These are phyloP conservation scores for Bothrops jararaca DNA, from an alignment of 2,113 vertebrate species.

Conservation along the genomic window DNA sequence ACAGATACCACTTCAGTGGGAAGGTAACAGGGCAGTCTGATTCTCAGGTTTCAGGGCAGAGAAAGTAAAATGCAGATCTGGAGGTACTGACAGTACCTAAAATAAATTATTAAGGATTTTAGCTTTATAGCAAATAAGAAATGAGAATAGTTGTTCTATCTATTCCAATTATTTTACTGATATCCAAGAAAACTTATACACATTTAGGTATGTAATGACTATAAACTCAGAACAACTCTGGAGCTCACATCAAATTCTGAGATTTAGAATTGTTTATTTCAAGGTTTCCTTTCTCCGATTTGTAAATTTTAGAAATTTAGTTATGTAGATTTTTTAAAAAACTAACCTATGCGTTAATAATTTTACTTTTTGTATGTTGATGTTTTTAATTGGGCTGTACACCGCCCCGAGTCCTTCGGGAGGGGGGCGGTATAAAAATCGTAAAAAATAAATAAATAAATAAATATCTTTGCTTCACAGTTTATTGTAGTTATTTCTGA, in stretches of 20 bases:
- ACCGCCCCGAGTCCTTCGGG: too few relatives aligned
- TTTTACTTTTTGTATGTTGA: too few relatives aligned
- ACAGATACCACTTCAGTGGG: too few relatives aligned
- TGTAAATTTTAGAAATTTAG: not conserved
- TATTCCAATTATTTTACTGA: not conserved
- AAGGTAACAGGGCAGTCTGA: not conserved
- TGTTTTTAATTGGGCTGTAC: too few relatives aligned
- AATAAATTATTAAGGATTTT: not conserved
- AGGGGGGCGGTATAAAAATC: too few relatives aligned
- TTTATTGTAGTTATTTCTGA: not conserved
- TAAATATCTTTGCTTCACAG: too few relatives aligned
- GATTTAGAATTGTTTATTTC: not conserved
- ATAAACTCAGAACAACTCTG: not conserved
- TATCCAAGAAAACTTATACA: not conserved
- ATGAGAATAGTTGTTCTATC: not conserved
- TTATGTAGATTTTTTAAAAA: not conserved
- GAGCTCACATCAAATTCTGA: not conserved
- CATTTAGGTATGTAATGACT: not conserved
- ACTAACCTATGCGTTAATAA: not conserved
- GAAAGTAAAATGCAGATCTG: not conserved
- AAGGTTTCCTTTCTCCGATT: not conserved
- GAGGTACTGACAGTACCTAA: not conserved
- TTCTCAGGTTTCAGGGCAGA: not conserved
- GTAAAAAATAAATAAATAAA: too few relatives aligned
- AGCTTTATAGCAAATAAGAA: not conserved